phyloP scores from a whole-genome alignment of 2,888 invertebrate genomes.

The Agrotis exclamationis region DNA sequence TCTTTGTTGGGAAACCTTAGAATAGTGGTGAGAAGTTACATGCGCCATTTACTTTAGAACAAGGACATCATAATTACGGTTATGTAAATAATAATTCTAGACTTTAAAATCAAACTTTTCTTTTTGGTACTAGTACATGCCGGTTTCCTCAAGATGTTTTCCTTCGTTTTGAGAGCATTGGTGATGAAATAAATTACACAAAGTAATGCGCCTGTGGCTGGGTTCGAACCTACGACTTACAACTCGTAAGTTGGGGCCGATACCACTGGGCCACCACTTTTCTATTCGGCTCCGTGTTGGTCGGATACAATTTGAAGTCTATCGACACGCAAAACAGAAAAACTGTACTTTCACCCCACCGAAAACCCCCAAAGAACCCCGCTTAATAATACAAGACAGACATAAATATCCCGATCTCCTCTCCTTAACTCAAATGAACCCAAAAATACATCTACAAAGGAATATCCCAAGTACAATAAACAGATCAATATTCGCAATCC shows the following conservation, averaged over 20 bases:
- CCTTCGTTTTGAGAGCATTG: too few relatives aligned
- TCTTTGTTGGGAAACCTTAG: conserved; percentile 43
- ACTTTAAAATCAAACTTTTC: too few relatives aligned
- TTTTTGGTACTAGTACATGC: too few relatives aligned
- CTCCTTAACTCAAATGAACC: conserved; percentile 6
- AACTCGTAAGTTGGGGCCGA: too few relatives aligned
- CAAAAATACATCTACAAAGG: conserved; percentile 7
- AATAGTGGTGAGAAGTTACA: neutral
- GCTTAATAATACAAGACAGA: neutral
- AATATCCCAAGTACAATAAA: conserved; percentile 29
- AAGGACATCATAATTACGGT: conserved; percentile 20
- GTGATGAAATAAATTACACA: too few relatives aligned
- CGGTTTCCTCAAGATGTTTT: too few relatives aligned
- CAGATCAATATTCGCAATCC: conserved; percentile 40
- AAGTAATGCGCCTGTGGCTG: too few relatives aligned
- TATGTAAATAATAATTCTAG: neutral
- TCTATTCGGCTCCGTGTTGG: too few relatives aligned
- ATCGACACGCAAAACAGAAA: neutral
- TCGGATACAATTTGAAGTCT: too few relatives aligned
- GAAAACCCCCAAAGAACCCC: neutral
- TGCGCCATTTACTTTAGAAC: conserved; percentile 15
- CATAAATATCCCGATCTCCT: neutral
- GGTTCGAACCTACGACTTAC: too few relatives aligned
- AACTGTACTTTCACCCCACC: neutral
- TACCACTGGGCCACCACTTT: too few relatives aligned